These are phyloP conservation scores for Apocheima hispidaria DNA, from an alignment of 2,888 invertebrate genomes.

Conservation along the genomic window DNA sequence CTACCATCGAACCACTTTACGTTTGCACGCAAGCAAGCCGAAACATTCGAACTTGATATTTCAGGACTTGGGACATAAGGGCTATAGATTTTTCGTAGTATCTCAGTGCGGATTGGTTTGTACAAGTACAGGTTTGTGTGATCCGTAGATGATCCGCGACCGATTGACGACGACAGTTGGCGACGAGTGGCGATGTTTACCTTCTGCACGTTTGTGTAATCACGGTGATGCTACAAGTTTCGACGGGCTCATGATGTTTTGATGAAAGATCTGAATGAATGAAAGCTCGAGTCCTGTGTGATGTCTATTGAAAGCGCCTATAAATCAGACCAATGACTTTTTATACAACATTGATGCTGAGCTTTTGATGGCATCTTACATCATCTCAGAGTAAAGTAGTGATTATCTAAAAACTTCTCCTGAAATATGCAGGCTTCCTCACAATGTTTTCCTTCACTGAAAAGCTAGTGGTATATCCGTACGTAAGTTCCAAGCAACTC, in stretches of 20 bases:
- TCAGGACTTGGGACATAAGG: conserved; percentile 4
- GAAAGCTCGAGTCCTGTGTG: no score
- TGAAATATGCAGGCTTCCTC: no score
- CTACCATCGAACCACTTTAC: conserved; percentile 12
- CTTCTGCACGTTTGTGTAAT: conserved; percentile 33
- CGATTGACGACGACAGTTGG: conserved; percentile 26
- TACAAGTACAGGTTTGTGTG: conserved; percentile 20
- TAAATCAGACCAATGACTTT: no score
- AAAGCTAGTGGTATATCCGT: no score
- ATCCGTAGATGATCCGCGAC: conserved; percentile 37
- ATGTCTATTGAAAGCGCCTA: no score
- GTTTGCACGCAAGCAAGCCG: background rate
- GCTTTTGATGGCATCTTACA: no score
- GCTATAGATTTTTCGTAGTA: background rate
- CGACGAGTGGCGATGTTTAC: conserved; percentile 35
- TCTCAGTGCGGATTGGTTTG: background rate
- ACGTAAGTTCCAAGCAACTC: no score
- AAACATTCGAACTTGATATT: conserved; percentile 5
- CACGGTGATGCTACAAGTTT: conserved; percentile 17
- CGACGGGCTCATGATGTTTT: background rate
- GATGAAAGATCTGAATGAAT: conserved; percentile 3
- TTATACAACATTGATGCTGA: no score
- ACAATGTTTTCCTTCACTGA: no score
- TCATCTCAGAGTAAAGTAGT: no score
- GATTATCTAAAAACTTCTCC: no score